phyloP scores from a whole-genome alignment of 2,888 invertebrate genomes.

The Epistrophe eligans region DNA sequence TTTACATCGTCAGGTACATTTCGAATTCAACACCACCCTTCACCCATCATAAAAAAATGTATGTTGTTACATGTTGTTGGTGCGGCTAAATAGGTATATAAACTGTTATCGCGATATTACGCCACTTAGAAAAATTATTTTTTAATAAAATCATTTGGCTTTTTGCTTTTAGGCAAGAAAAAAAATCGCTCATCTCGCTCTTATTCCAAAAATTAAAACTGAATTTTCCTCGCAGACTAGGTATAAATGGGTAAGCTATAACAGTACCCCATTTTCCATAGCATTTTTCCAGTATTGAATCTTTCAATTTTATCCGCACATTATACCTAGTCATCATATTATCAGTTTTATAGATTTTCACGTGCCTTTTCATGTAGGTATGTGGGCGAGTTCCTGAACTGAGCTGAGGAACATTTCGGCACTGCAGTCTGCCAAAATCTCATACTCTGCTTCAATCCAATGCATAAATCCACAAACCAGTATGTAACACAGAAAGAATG shows the following conservation, averaged over 20 bases:
- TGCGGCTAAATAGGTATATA: no score
- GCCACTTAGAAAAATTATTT: no score
- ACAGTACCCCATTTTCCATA: not conserved
- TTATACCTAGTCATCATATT: not conserved
- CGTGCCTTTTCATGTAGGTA: no score
- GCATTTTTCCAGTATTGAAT: not conserved
- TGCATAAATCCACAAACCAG: conserved; percentile 13
- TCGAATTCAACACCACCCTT: no score
- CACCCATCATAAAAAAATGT: no score
- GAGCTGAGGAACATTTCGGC: not conserved
- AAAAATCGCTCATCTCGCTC: not conserved
- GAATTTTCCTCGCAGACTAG: not conserved
- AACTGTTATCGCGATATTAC: no score
- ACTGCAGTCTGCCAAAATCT: not conserved
- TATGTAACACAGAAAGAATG: conserved; percentile 26
- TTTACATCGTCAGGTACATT: no score
- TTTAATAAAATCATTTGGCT: no score
- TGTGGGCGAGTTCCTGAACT: no score
- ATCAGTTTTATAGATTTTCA: not conserved
- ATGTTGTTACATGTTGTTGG: not conserved
- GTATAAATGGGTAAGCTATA: not conserved
- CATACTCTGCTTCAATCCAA: not conserved
- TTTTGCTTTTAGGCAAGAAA: not conserved
- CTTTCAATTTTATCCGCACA: not conserved
- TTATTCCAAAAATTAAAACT: not conserved